Evolutionary conservation across 2,888 invertebrate species (phyloP).

Genomic region (Desoria tigrina): DNA sequence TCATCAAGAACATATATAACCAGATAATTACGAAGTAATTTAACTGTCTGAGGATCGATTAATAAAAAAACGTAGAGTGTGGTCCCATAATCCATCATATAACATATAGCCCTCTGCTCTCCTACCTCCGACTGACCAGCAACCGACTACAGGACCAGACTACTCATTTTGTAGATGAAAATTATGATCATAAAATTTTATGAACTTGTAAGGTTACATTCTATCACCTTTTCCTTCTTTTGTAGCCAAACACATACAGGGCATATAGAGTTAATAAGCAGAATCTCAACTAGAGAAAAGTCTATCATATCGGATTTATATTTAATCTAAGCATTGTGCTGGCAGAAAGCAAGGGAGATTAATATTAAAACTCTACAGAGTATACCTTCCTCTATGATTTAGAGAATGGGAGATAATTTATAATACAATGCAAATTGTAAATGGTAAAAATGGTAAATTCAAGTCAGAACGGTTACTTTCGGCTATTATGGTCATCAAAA

Average conservation of each 20-base stretch:
- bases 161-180: slow-evolving; percentile 36
- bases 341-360: too few relatives aligned
- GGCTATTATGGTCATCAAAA: not conserved
- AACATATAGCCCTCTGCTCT: too few relatives aligned
- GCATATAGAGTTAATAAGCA: too few relatives aligned
- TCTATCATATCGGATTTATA: too few relatives aligned
- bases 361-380: too few relatives aligned
- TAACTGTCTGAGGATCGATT: slow-evolving; percentile 19
- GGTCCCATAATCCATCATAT: slow-evolving; percentile 14
- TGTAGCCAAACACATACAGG: not conserved
- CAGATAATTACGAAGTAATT: slow-evolving; percentile 22
- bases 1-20: slow-evolving; percentile 11
- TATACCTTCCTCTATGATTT: too few relatives aligned
- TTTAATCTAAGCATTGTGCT: too few relatives aligned
- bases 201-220: slow-evolving; percentile 48
- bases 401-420: slow-evolving; percentile 1
- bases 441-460: too few relatives aligned
- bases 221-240: slow-evolving; percentile 10
- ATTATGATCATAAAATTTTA: slow-evolving; percentile 53
- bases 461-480: not conserved
- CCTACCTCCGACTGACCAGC: slow-evolving; percentile 6
- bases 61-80: slow-evolving; percentile 15
- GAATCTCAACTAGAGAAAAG: too few relatives aligned
- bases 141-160: too few relatives aligned
- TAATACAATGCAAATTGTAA: not conserved